Evolutionary conservation across 2,888 invertebrate genomes (phyloP).

Genomic region (Anagyrus pseudococci): DNA sequence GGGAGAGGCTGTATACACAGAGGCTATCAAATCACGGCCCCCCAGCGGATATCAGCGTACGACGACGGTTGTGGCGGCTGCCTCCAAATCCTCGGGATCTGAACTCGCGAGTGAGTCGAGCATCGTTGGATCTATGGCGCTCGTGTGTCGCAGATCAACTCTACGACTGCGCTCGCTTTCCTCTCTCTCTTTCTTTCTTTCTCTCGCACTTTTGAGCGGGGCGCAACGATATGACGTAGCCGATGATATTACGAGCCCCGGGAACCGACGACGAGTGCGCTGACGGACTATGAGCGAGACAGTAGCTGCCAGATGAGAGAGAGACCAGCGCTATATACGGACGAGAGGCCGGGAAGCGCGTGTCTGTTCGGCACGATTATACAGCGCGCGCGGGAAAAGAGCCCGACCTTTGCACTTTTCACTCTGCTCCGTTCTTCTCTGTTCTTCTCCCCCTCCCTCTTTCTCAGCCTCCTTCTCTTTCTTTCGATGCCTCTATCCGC

Average conservation of each 20-base stretch:
- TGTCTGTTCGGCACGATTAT: not conserved
- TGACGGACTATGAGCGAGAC: too few relatives aligned
- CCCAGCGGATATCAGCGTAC: not conserved
- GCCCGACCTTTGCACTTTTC: slow-evolving; percentile 36
- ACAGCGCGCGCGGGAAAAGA: not conserved
- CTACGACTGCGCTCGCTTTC: too few relatives aligned
- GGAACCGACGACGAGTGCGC: not conserved
- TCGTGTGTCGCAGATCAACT: not conserved
- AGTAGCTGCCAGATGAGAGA: too few relatives aligned
- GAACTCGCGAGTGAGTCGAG: slow-evolving; percentile 2
- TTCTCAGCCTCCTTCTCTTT: slow-evolving; percentile 33
- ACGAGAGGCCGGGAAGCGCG: too few relatives aligned
- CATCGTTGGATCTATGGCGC: slow-evolving; percentile 1
- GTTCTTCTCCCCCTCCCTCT: slow-evolving; percentile 20
- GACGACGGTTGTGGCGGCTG: too few relatives aligned
- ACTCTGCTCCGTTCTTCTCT: not conserved
- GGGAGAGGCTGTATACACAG: too few relatives aligned
- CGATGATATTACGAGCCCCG: slow-evolving; percentile 16
- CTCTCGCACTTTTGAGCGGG: too few relatives aligned
- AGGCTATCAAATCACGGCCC: not conserved
- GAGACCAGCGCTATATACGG: not conserved
- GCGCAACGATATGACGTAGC: not conserved
- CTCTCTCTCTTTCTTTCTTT: too few relatives aligned
- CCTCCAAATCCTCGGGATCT: slow-evolving; percentile 28
- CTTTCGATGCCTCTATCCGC: too few relatives aligned